Evolutionary conservation across 1,140 invertebrate species (phyloP).

Genomic region (Sinonovacula constricta): DNA sequence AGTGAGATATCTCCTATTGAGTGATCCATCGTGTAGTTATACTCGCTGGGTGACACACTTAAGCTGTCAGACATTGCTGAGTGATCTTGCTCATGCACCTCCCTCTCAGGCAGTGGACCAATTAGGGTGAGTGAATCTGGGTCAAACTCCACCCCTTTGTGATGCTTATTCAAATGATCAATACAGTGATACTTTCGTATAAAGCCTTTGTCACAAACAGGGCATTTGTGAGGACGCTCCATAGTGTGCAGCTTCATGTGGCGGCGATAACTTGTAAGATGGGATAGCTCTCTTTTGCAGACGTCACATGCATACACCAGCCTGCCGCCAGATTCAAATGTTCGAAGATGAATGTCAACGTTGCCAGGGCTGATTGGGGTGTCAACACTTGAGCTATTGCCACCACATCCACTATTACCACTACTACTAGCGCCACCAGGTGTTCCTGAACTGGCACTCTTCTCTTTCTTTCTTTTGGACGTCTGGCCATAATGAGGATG

Average conservation of each 20-base stretch:
- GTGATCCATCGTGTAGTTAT: conserved; percentile 46
- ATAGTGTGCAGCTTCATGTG: conserved; percentile 50
- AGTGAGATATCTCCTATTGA: conserved; percentile 2
- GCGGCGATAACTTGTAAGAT: conserved; percentile 44
- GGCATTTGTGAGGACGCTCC: conserved; percentile 44
- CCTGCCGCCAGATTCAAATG: conserved; percentile 42
- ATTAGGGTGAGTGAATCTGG: conserved; percentile 29
- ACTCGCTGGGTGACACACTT: conserved; percentile 41
- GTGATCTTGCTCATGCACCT: background rate
- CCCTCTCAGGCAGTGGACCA: background rate
- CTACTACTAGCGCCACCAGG: background rate
- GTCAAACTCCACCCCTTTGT: conserved; percentile 46
- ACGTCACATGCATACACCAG: conserved; percentile 48
- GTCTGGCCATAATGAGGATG: conserved; percentile 17
- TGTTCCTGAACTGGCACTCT: background rate
- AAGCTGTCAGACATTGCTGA: conserved; percentile 30
- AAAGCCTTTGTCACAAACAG: conserved; percentile 39
- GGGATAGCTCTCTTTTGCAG: conserved; percentile 44
- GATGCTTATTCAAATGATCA: conserved; percentile 50
- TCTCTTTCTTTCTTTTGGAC: conserved; percentile 33
- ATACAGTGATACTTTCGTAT: conserved; percentile 50
- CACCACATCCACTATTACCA: background rate
- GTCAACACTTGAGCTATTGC: background rate
- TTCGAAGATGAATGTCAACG: conserved; percentile 28
- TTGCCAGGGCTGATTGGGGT: background rate